phyloP scores from a whole-genome alignment of 2,797 vertebrate species.

The Enteromius unitaeniatus region DNA sequence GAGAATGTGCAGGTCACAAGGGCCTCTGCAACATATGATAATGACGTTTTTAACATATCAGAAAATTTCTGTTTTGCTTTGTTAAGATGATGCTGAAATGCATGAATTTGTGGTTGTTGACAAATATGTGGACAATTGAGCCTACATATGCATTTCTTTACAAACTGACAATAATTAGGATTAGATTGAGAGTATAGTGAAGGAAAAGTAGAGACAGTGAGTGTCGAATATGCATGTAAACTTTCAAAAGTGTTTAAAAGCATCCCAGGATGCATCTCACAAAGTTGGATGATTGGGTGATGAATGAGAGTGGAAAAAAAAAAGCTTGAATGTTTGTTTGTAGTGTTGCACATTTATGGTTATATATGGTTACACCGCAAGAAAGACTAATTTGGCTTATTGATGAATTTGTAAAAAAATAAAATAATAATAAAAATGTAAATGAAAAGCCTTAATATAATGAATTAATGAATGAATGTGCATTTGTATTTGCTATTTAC shows the following conservation, averaged over 20 bases:
- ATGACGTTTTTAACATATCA: constrained; percentile 77
- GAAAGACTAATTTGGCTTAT: neutral
- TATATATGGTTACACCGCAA: no score
- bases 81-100: neutral
- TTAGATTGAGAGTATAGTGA: neutral
- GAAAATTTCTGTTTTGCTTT: constrained; percentile 46
- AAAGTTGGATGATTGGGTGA: no score
- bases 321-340: neutral
- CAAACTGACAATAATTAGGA: neutral
- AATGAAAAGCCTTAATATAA: neutral
- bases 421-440: no score
- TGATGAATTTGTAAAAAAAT: neutral
- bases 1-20: constrained; percentile 70
- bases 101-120: neutral
- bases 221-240: neutral
- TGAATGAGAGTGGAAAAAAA: neutral
- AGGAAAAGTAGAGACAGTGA: neutral
- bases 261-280: neutral
- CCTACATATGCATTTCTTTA: neutral
- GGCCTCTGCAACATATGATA: constrained; percentile 81
- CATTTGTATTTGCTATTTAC: neutral
- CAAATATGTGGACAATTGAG: neutral
- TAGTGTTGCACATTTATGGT: neutral
- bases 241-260: neutral
- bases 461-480: no score